A percentile compares a stretch with the other conserved stretches of the same genome.
These are phyloP conservation scores for Rhagium mordax DNA, from an alignment of 2,888 invertebrate genomes.

Conservation along the genomic window DNA sequence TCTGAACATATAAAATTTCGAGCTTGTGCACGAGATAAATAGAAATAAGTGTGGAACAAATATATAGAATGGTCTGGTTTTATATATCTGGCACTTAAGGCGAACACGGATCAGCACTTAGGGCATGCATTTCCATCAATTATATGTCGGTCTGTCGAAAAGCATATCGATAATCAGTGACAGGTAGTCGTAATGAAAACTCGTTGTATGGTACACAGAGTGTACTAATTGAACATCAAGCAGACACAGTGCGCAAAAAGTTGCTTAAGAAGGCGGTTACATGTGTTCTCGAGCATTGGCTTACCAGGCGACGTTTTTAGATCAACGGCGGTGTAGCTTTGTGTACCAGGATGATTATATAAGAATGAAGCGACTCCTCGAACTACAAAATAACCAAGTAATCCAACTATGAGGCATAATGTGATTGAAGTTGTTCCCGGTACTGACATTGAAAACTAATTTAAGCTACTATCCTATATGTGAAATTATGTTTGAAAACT, in stretches of 20 bases:
- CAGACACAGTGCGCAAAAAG: slow-evolving; percentile 59
- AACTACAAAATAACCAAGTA: neutral
- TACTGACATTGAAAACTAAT: neutral
- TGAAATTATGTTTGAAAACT: neutral
- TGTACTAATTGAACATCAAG: slow-evolving; percentile 61
- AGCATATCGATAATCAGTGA: slow-evolving; percentile 41
- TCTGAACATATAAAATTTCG: neutral
- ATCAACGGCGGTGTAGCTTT: slow-evolving; percentile 55
- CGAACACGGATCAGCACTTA: slow-evolving; percentile 54
- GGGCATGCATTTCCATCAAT: slow-evolving; percentile 50
- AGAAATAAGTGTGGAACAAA: slow-evolving; percentile 3
- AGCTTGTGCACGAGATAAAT: neutral
- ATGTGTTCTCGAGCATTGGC: slow-evolving; percentile 63
- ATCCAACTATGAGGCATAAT: neutral
- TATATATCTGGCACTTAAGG: slow-evolving; percentile 25
- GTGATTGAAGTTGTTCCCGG: neutral
- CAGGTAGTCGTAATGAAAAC: slow-evolving; percentile 29
- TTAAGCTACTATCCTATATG: neutral
- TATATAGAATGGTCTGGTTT: slow-evolving; percentile 35
- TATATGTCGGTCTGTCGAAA: slow-evolving; percentile 39
- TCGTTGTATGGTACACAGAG: slow-evolving; percentile 39
- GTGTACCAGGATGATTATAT: slow-evolving; percentile 34
- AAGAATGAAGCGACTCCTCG: slow-evolving; percentile 10
- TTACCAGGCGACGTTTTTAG: slow-evolving; percentile 63
- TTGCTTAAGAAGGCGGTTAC: slow-evolving; percentile 60